Percentiles rank a stretch among this genome's conserved stretches.
These are phyloP conservation scores for Adoxophyes honmai DNA, from an alignment of 1,140 invertebrate genomes.

Conservation along the genomic window DNA sequence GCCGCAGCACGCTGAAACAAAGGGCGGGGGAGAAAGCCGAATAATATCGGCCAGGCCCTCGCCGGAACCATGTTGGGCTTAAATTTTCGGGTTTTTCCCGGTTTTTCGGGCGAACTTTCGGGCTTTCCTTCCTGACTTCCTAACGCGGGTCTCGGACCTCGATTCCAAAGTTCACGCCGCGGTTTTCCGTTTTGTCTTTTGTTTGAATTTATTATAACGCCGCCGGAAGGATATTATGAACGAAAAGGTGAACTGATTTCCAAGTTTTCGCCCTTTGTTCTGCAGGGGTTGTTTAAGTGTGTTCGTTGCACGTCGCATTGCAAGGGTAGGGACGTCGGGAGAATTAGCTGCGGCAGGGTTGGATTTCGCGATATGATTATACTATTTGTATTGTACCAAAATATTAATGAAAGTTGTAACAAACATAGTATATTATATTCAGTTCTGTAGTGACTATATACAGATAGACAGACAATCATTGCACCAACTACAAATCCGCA, in stretches of 20 bases:
- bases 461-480: too few relatives aligned
- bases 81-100: constrained; percentile 58
- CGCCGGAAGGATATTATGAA: constrained; percentile 36
- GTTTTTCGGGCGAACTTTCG: constrained; percentile 58
- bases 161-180: constrained; percentile 46
- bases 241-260: constrained; percentile 27
- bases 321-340: background rate
- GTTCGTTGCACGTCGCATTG: background rate
- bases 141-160: constrained; percentile 47
- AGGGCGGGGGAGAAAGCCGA: constrained; percentile 56
- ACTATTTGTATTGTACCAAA: too few relatives aligned
- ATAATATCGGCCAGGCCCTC: constrained; percentile 55
- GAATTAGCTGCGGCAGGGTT: too few relatives aligned
- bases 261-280: constrained; percentile 7
- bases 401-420: too few relatives aligned
- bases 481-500: too few relatives aligned
- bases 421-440: too few relatives aligned
- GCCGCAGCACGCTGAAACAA: constrained; percentile 63
- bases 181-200: constrained; percentile 49
- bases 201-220: constrained; percentile 56
- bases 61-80: constrained; percentile 54
- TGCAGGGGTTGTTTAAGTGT: constrained; percentile 6
- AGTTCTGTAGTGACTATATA: too few relatives aligned
- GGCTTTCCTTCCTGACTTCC: constrained; percentile 56
- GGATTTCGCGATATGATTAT: too few relatives aligned